phyloP scores from a whole-genome alignment of 1,140 invertebrate genomes.

The Orchesella cincta region DNA sequence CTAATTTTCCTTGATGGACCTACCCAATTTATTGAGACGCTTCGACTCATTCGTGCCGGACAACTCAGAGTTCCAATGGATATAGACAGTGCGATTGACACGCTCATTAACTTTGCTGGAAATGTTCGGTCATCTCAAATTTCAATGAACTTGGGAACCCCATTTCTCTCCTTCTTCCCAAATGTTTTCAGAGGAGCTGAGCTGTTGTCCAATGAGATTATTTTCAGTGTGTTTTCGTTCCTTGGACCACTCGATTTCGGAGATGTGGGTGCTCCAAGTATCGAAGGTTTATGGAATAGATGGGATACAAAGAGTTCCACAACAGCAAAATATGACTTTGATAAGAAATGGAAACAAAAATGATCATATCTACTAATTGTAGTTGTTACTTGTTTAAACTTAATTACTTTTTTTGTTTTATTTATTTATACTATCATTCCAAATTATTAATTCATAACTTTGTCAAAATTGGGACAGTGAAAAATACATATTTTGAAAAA shows the following conservation, averaged over 20 bases:
- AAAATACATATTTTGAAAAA: too few species aligned
- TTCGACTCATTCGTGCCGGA: conserved; percentile 46
- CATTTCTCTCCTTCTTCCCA: conserved; percentile 38
- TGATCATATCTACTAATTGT: background rate
- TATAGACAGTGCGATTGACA: conserved; percentile 50
- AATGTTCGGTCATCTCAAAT: conserved; percentile 41
- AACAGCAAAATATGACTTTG: background rate
- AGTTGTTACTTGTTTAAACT: background rate
- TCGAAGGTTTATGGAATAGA: conserved; percentile 8
- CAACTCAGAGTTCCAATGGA: conserved; percentile 48
- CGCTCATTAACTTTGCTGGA: conserved; percentile 50
- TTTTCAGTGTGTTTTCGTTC: conserved; percentile 8
- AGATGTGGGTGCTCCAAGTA: background rate
- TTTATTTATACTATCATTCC: too few species aligned
- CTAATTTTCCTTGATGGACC: conserved; percentile 50
- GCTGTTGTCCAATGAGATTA: conserved; percentile 31
- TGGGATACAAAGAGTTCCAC: conserved; percentile 12
- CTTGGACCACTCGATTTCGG: background rate
- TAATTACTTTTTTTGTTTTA: too few species aligned
- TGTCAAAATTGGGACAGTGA: too few species aligned
- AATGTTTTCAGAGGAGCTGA: conserved; percentile 46
- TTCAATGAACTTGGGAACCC: conserved; percentile 40
- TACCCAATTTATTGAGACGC: conserved; percentile 50
- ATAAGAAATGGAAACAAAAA: conserved; percentile 17
- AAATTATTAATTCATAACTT: too few species aligned